Evolutionary conservation across 2,888 invertebrate species (phyloP).

Genomic region (Coenonympha glycerion): DNA sequence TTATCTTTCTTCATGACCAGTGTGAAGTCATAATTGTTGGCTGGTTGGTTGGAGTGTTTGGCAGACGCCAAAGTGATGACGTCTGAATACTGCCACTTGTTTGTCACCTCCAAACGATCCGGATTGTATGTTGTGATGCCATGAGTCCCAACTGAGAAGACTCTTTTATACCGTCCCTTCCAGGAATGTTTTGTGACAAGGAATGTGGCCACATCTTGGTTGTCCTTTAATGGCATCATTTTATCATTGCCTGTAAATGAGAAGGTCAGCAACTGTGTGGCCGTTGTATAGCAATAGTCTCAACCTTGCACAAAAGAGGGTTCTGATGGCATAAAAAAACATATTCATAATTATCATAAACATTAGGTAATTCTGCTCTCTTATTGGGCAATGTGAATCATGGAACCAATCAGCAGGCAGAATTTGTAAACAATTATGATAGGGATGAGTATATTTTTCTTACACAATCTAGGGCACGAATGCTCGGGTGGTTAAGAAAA

Average conservation of each 20-base stretch:
- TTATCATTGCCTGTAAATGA: conserved; percentile 75
- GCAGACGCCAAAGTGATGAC: conserved; percentile 82
- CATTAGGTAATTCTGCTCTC: no score
- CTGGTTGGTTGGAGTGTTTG: conserved; percentile 73
- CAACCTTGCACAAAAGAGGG: no score
- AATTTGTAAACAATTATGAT: no score
- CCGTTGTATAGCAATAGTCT: no score
- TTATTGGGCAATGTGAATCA: no score
- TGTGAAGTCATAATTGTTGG: conserved; percentile 81
- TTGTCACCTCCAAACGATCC: conserved; percentile 80
- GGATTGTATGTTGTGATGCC: conserved; percentile 98
- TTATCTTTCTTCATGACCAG: conserved; percentile 91
- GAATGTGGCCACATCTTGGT: conserved; percentile 97
- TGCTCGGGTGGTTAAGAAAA: no score
- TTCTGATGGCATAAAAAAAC: no score
- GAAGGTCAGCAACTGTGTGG: background rate
- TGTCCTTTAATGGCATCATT: conserved; percentile 91
- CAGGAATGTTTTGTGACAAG: conserved; percentile 98
- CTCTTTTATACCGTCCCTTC: conserved; percentile 99
- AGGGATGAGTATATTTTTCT: no score
- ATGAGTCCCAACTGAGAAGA: conserved; percentile 95
- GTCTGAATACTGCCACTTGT: conserved; percentile 92
- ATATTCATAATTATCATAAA: no score
- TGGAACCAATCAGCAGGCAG: no score
- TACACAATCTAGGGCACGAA: no score